These are phyloP conservation scores for Drosophila oshimai DNA, from an alignment of 1,140 invertebrate species.

Conservation along the genomic window DNA sequence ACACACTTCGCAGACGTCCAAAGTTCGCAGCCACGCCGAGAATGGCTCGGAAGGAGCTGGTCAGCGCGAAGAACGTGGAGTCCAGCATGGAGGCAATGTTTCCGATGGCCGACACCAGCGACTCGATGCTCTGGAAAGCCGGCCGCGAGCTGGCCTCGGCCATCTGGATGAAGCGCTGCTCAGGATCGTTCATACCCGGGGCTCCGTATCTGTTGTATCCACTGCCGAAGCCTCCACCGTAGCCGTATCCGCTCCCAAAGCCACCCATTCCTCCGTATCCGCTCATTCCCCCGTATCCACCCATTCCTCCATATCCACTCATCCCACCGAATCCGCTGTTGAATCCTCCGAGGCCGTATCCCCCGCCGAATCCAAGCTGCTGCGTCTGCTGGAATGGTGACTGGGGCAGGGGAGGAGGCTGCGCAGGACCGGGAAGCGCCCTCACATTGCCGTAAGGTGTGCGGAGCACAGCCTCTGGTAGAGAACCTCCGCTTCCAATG, in stretches of 20 bases:
- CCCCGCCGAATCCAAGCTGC: slow-evolving; percentile 32
- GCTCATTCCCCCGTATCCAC: slow-evolving; percentile 35
- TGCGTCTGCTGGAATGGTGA: slow-evolving; percentile 54
- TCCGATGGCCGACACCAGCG: slow-evolving; percentile 94
- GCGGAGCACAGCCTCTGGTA: slow-evolving; percentile 38
- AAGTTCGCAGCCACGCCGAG: slow-evolving; percentile 98
- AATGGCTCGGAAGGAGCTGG: slow-evolving; percentile 97
- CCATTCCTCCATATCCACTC: slow-evolving; percentile 51
- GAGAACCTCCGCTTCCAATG: slow-evolving; percentile 14
- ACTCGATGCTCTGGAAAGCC: slow-evolving; percentile 97
- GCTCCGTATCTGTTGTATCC: slow-evolving; percentile 83
- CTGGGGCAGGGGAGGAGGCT: slow-evolving; percentile 69
- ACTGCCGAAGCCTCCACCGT: slow-evolving; percentile 67
- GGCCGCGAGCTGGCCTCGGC: slow-evolving; percentile 95
- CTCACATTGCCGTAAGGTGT: slow-evolving; percentile 74
- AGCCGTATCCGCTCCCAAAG: slow-evolving; percentile 54
- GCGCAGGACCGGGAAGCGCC: slow-evolving; percentile 44
- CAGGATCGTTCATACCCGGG: slow-evolving; percentile 82
- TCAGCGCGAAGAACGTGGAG: slow-evolving; percentile 96
- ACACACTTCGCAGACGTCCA: slow-evolving; percentile 90
- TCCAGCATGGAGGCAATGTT: slow-evolving; percentile 98
- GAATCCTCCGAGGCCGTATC: slow-evolving; percentile 27
- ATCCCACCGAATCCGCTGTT: slow-evolving; percentile 35
- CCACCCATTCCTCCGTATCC: slow-evolving; percentile 49
- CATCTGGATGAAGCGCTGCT: slow-evolving; percentile 89